Percentiles rank a stretch among this genome's conserved stretches.
Conservation (phyloP, 2,797 vertebrate species). For the Rhinichthys osculus region DNA sequence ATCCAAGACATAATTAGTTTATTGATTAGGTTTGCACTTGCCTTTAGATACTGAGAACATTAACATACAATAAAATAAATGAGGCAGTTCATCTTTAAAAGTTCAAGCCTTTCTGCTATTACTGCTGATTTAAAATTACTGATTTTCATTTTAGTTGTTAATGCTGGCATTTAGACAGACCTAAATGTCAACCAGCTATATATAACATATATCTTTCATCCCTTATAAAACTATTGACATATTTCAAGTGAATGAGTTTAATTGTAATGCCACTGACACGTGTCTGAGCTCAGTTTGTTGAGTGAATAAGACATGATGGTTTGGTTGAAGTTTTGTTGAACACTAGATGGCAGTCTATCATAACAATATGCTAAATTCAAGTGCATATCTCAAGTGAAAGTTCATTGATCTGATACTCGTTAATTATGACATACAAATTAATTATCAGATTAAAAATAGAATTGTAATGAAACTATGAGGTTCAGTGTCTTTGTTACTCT, state of each 20-base stretch:
- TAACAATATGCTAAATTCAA: background rate
- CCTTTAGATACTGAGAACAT: constrained; percentile 8
- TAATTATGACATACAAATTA: background rate
- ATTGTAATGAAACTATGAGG: background rate
- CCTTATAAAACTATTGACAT: background rate
- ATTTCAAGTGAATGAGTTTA: background rate
- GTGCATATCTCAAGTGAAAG: background rate
- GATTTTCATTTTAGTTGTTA: background rate
- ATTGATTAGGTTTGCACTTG: constrained; percentile 9
- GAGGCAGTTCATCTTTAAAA: background rate
- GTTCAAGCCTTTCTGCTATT: background rate
- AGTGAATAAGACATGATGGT: background rate
- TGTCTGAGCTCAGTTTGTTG: background rate
- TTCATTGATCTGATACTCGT: background rate
- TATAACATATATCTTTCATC: background rate
- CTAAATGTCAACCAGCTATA: background rate
- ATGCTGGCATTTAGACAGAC: background rate
- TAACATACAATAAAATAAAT: constrained; percentile 24
- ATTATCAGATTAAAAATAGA: background rate
- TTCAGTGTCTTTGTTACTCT: background rate
- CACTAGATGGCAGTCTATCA: constrained; percentile 56
- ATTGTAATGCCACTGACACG: background rate
- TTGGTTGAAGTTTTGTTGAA: constrained; percentile 11
- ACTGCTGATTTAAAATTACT: background rate
- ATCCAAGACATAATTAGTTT: constrained; percentile 19